Conservation (phyloP, 2,888 invertebrate species). For the Drosophila percnosoma region DNA sequence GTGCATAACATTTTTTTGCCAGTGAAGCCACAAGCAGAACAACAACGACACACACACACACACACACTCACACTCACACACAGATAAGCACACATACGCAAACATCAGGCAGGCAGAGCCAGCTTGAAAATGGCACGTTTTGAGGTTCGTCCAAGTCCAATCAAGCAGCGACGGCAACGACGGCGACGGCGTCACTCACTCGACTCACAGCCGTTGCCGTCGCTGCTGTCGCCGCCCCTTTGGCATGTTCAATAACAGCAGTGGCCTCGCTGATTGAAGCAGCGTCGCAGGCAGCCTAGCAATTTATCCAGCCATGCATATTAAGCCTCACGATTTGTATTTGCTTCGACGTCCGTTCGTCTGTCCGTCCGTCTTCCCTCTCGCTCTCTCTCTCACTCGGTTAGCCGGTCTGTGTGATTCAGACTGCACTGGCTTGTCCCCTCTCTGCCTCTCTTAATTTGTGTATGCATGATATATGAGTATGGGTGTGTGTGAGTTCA, state of each 20-base stretch:
- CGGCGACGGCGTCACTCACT: slow-evolving; percentile 18
- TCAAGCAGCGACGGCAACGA: slow-evolving; percentile 60
- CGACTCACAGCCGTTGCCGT: slow-evolving; percentile 18
- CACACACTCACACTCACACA: slow-evolving; percentile 5
- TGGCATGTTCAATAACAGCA: slow-evolving; percentile 37
- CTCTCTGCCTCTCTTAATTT: slow-evolving; percentile 8
- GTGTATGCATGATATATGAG: slow-evolving; percentile 10
- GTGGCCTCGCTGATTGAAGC: slow-evolving; percentile 63
- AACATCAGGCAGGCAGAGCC: slow-evolving; percentile 54
- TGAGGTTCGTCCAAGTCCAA: slow-evolving; percentile 78
- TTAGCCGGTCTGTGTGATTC: slow-evolving; percentile 5
- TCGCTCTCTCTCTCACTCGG: not conserved
- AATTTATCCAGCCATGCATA: slow-evolving; percentile 81
- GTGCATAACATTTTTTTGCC: slow-evolving; percentile 57
- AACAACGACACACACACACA: slow-evolving; percentile 19
- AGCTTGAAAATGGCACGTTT: slow-evolving; percentile 79
- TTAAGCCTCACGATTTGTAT: slow-evolving; percentile 82
- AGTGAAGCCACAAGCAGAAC: slow-evolving; percentile 74
- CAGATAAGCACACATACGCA: slow-evolving; percentile 20
- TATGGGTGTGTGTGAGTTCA: slow-evolving; percentile 57
- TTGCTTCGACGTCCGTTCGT: slow-evolving; percentile 50
- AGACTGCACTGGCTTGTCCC: not conserved
- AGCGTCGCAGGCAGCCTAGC: slow-evolving; percentile 71
- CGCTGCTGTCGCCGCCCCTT: slow-evolving; percentile 37
- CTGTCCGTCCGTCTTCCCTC: slow-evolving; percentile 32